These are phyloP conservation scores for Macrostomum lignano DNA, from an alignment of 1,140 invertebrate genomes.

Conservation along the genomic window DNA sequence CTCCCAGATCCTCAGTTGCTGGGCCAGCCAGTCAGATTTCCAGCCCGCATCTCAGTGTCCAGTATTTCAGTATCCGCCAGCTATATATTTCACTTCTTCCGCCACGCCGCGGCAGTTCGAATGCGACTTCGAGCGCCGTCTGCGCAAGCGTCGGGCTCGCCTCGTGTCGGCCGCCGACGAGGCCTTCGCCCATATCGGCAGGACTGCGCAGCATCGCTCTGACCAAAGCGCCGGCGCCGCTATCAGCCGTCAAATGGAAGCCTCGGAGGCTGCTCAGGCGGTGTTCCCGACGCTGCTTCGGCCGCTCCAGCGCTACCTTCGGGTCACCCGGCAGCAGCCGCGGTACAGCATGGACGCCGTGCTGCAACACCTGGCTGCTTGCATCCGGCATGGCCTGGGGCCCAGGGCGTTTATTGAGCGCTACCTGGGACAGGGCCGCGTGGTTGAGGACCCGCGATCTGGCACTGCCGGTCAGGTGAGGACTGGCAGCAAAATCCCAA, in stretches of 20 bases:
- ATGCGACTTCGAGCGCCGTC: slow-evolving; percentile 69
- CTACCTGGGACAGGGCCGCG: slow-evolving; percentile 32
- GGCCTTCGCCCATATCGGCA: slow-evolving; percentile 72
- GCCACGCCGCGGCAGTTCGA: too few relatives aligned
- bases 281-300: slow-evolving; percentile 80
- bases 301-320: slow-evolving; percentile 72
- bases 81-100: too few relatives aligned
- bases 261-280: slow-evolving; percentile 72
- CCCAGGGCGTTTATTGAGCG: slow-evolving; percentile 59
- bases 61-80: too few relatives aligned
- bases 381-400: slow-evolving; percentile 65
- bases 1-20: too few relatives aligned
- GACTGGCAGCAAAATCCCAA: not conserved
- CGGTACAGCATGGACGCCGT: slow-evolving; percentile 73
- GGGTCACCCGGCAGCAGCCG: slow-evolving; percentile 73
- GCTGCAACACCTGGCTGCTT: slow-evolving; percentile 50
- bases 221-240: slow-evolving; percentile 9
- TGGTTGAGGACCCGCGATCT: slow-evolving; percentile 13
- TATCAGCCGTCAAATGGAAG: slow-evolving; percentile 38
- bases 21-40: too few relatives aligned
- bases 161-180: slow-evolving; percentile 72
- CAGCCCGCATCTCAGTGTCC: too few relatives aligned
- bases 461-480: too few relatives aligned
- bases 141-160: slow-evolving; percentile 57
- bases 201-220: slow-evolving; percentile 11